Base-by-base conservation (phyloP, 2,888 invertebrate genomes). In the Melieria omissa region DNA sequence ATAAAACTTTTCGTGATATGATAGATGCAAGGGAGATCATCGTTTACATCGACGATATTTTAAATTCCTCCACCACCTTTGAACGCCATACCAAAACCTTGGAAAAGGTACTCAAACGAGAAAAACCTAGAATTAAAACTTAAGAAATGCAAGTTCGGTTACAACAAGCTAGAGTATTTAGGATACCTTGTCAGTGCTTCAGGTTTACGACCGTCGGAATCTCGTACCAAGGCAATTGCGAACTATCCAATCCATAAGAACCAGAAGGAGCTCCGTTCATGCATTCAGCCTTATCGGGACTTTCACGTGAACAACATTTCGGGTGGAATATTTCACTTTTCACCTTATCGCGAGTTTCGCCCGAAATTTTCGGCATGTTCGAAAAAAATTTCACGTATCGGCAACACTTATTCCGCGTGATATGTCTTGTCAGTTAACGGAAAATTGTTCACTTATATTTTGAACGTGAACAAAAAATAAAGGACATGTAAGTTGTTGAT, bases 101-200 rank as follows among this genome's bases (percentile, higher is more conserved):
- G 12, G 42, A 29, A 16, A 64, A 64, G 42, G 64, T 64, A 7
- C n/a, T 64, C 9, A 29, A 14, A 64, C 29, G 41, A 12, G 9
- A 64, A 42, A 49, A n/a, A n/a, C 12, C 60, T 73, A 62, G 70
- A 70, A 49, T 57, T 70, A 14, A 70, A 73, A n/a, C 46, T 73
- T 8, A 65, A 62, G n/a, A 73, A 73, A 29, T 70, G 66, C 46
- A 69, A 64, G 52, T 73, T 73, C 49, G 65, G 66, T 5, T 70
- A 66, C 58, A 49, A 61, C 14, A 55, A 66, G 49, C 61, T 73
- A 66, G 49, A 73, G 14, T 63, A 63, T 65, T 70, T 70, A 63
- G 66, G 70, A 57, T 70, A 66, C 65, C n/a, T 63, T 55, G 65
- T 66, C 6, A 70, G 64, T 63, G 45, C 65, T 12, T 6, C 5